Conservation (phyloP, 2,888 invertebrate species). For the Plagiodera versicolora region DNA sequence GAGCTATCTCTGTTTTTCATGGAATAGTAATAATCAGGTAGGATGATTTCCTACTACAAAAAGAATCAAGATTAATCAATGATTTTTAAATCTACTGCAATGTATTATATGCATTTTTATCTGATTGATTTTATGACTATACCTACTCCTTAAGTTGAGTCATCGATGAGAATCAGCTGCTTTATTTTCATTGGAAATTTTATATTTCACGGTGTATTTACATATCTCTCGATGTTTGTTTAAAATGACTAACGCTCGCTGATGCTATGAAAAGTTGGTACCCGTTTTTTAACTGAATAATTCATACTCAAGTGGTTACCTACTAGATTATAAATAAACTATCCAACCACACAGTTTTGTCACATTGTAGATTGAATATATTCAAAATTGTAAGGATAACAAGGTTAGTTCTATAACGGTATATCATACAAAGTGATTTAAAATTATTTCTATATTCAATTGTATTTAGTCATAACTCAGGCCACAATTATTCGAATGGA, state of each 20-base stretch:
- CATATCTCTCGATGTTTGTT: background rate
- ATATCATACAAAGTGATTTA: too few relatives aligned
- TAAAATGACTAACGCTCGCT: constrained; percentile 8
- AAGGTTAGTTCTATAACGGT: background rate
- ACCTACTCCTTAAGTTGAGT: background rate
- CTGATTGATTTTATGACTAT: too few relatives aligned
- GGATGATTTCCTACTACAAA: too few relatives aligned
- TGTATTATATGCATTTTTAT: too few relatives aligned
- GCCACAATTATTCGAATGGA: too few relatives aligned
- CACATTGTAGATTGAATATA: constrained; percentile 18
- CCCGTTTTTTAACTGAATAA: constrained; percentile 18
- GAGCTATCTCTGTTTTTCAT: too few relatives aligned
- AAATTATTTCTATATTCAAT: too few relatives aligned
- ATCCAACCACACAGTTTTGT: constrained; percentile 25
- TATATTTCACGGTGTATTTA: background rate
- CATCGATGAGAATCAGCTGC: background rate
- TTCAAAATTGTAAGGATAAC: constrained; percentile 16
- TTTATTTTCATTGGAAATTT: background rate
- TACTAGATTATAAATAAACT: constrained; percentile 27
- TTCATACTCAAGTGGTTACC: constrained; percentile 23
- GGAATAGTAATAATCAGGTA: too few relatives aligned
- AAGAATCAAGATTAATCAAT: too few relatives aligned
- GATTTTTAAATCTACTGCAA: too few relatives aligned
- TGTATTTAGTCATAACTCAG: too few relatives aligned
- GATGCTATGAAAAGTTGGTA: background rate